A percentile compares a stretch with the other conserved stretches of the same genome.
Conservation (phyloP, 2,797 vertebrate species). For the Peromyscus aztecus region DNA sequence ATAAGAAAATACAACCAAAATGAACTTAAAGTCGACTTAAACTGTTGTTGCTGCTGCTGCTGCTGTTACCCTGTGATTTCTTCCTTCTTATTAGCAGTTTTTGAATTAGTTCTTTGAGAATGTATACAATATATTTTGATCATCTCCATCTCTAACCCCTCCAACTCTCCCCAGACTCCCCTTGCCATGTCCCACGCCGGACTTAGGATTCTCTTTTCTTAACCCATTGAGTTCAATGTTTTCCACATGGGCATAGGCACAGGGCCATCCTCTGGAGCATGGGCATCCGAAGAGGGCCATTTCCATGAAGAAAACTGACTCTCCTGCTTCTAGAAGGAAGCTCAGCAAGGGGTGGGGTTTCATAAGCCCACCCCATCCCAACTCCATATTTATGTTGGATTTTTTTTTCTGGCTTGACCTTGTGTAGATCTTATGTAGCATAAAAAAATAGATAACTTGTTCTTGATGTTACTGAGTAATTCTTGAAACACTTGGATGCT, state of each 20-base stretch:
- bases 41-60: neutral
- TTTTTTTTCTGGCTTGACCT: neutral
- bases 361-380: no score
- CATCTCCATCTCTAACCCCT: neutral
- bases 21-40: neutral
- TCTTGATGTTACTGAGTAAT: neutral
- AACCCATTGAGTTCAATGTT: neutral
- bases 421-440: neutral
- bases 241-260: no score
- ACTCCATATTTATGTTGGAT: neutral
- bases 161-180: neutral
- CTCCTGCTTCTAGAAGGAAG: neutral
- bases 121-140: neutral
- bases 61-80: no score
- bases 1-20: neutral
- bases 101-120: no score
- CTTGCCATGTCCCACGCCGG: neutral
- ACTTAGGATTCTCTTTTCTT: neutral
- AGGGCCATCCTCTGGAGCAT: no score
- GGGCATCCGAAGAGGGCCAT: no score
- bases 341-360: neutral
- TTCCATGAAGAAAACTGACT: no score
- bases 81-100: neutral
- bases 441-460: neutral
- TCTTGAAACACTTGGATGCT: neutral